Base-by-base conservation (phyloP, 2,113 vertebrate genomes). In the Pituophis catenifer region DNA sequence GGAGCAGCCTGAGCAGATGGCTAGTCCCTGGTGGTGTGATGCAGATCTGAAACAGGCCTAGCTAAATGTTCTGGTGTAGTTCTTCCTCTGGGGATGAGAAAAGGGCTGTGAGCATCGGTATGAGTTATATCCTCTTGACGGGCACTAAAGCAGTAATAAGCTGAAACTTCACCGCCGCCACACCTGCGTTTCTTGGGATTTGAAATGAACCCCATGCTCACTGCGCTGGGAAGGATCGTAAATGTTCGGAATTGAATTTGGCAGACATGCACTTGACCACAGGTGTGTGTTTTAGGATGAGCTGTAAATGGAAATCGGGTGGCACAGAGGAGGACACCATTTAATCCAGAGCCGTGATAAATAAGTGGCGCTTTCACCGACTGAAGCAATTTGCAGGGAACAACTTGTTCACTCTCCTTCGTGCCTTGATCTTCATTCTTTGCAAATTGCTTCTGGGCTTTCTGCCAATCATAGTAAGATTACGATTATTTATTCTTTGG, bases 11-110 rank as follows among this genome's bases (percentile, higher is more conserved):
- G 0, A 0, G 89, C 1, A 90, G 0, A 53, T 8, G 88, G 52
- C 57, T 2, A 5, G 11, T 65, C 12, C 1, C 6, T 44, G 57
- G 57, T 62, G 86, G 29, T 2, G n/a, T 0, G 0, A 24, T 50
- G 62, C n/a, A 13, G 81, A 15, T 55, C 52, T 48, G 26, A 19
- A 89, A 53, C 53, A 0, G 0, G 24, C 10, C n/a, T 4, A 0
- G 44, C 88, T 90, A 38, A 8, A n/a, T 24, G 38, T 90, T 19
- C 70, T 86, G 5, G 23, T 1, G 1, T 75, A 38, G 52, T 3
- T n/a, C 3, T n/a, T 54, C 33, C 2, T 58, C 12, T 48, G 38
- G 59, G 38, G 4, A 13, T 13, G 29, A 57, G 87, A 87, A 53
- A 24, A 48, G 11, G 33, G 0, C 0, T 53, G 90, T 44, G 54